These are phyloP conservation scores for Hirtodrosophila confusa DNA, from an alignment of 2,888 invertebrate genomes.

Conservation along the genomic window DNA sequence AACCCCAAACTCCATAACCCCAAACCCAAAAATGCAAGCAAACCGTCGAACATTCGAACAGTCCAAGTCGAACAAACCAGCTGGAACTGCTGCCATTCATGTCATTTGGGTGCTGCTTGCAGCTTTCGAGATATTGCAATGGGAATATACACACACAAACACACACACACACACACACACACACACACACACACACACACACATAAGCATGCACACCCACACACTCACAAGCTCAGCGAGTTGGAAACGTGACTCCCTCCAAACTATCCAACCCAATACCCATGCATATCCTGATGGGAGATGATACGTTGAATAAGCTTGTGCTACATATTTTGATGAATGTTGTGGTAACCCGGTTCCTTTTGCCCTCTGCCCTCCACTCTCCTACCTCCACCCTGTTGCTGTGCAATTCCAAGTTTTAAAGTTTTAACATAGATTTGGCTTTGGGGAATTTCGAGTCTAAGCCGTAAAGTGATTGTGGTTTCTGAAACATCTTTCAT, in stretches of 20 bases:
- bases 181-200: no score
- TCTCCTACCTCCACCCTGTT: neutral
- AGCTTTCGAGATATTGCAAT: constrained; percentile 45
- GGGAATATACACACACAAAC: neutral
- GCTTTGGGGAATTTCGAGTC: neutral
- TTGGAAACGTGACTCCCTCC: no score
- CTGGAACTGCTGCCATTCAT: constrained; percentile 34
- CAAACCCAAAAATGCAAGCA: neutral
- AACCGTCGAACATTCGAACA: neutral
- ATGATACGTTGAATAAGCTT: constrained; percentile 49
- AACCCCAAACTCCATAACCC: neutral
- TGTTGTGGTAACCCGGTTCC: constrained; percentile 16
- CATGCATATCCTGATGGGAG: constrained; percentile 17
- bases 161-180: neutral
- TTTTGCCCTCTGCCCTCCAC: no score
- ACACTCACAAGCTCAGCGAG: neutral
- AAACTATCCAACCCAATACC: neutral
- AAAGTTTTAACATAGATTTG: constrained; percentile 1
- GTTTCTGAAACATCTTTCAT: neutral
- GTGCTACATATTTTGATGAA: constrained; percentile 60
- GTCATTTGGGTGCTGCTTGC: constrained; percentile 22
- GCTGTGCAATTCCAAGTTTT: constrained; percentile 3
- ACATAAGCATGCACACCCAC: no score
- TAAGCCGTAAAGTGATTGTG: neutral
- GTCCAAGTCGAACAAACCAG: constrained; percentile 4